A percentile compares a stretch with the other conserved stretches of the same genome.
These are phyloP conservation scores for Sialia sialis DNA, from an alignment of 2,113 vertebrate species.

Conservation along the genomic window DNA sequence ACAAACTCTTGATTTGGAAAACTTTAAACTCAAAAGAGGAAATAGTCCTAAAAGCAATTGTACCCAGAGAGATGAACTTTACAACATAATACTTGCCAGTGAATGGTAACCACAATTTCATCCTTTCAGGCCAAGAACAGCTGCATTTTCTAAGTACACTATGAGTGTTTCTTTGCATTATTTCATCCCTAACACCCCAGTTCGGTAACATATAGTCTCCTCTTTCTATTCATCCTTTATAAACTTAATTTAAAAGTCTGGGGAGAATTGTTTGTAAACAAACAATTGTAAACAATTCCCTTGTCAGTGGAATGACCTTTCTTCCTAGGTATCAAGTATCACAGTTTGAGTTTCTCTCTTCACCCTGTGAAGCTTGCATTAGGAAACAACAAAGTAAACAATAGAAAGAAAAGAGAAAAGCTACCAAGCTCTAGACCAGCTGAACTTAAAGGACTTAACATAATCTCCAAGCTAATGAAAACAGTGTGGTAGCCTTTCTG, in stretches of 20 bases:
- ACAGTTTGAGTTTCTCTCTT: slow-evolving; percentile 20
- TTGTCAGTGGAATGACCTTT: background rate
- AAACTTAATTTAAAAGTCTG: background rate
- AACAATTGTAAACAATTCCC: background rate
- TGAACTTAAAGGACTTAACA: background rate
- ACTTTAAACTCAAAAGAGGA: background rate
- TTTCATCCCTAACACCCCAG: background rate
- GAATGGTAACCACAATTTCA: background rate
- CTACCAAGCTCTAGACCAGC: background rate
- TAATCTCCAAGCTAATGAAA: background rate
- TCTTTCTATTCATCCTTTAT: background rate
- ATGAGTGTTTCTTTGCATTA: background rate
- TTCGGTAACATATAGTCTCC: background rate
- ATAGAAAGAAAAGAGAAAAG: background rate
- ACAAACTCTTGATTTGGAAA: background rate
- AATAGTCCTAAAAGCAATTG: background rate
- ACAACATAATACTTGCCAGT: background rate
- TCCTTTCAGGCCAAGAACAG: background rate
- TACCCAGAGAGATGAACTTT: background rate
- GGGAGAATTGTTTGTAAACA: slow-evolving; percentile 12
- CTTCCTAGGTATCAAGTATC: background rate
- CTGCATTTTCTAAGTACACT: background rate
- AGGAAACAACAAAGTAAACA: slow-evolving; percentile 35
- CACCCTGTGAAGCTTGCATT: background rate
- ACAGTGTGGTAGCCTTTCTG: background rate